Evolutionary conservation across 1,140 invertebrate genomes (phyloP).

Genomic region (Pissodes strobi): DNA sequence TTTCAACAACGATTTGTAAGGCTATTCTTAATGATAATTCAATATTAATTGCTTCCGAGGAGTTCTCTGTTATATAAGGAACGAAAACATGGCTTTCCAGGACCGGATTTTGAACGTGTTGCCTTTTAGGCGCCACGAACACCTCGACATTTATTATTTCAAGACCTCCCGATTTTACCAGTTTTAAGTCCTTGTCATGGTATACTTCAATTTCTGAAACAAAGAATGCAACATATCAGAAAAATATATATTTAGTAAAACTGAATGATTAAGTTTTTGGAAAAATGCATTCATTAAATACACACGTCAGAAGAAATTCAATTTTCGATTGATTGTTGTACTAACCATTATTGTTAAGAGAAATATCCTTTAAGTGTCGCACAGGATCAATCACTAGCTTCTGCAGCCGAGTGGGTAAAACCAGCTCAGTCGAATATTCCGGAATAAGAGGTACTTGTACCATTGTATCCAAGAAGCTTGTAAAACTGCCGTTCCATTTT

Average conservation of each 20-base stretch:
- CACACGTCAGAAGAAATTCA: too few species aligned
- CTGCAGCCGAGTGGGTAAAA: constrained; percentile 85
- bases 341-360: constrained; percentile 40
- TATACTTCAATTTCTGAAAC: constrained; percentile 55
- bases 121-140: constrained; percentile 80
- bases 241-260: not conserved
- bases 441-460: constrained; percentile 86
- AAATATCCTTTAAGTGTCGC: constrained; percentile 61
- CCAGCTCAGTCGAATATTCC: constrained; percentile 72
- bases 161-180: constrained; percentile 81
- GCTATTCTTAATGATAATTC: constrained; percentile 66
- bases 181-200: constrained; percentile 56
- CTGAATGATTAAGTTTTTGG: not conserved
- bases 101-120: constrained; percentile 75
- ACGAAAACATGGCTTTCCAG: constrained; percentile 83
- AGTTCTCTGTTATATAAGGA: constrained; percentile 65
- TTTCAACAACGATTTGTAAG: constrained; percentile 82
- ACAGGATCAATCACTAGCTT: constrained; percentile 79
- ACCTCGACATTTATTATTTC: constrained; percentile 89
- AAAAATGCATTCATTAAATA: too few species aligned
- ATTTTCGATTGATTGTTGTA: too few species aligned
- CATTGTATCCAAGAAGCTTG: constrained; percentile 92
- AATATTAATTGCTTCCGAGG: constrained; percentile 64
- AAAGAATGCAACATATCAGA: constrained; percentile 13
- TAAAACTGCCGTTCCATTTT: constrained; percentile 86